A percentile compares a stretch with the other conserved stretches of the same genome.
These are phyloP conservation scores for Sisyra terminalis DNA, from an alignment of 2,888 invertebrate genomes.

Conservation along the genomic window DNA sequence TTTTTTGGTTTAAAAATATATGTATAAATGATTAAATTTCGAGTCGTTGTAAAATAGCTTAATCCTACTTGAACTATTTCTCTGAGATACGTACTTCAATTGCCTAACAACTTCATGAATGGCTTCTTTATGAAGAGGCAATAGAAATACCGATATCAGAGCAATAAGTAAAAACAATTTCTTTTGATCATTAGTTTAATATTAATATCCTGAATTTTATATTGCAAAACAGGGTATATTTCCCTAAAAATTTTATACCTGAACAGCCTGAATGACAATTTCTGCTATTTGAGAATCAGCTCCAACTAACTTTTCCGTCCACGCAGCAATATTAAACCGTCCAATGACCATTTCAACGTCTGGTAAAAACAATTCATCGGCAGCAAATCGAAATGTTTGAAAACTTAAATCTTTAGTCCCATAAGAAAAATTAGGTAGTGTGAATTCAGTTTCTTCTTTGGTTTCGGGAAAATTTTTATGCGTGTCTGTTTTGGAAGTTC, in stretches of 20 bases:
- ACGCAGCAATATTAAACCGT: slow-evolving; percentile 68
- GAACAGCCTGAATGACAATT: slow-evolving; percentile 64
- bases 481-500: slow-evolving; percentile 33
- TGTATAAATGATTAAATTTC: no score
- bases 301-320: slow-evolving; percentile 77
- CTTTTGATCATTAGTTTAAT: no score
- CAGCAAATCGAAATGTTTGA: slow-evolving; percentile 35
- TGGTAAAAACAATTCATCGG: slow-evolving; percentile 64
- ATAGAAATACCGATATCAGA: no score
- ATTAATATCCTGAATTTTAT: no score
- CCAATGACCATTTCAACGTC: slow-evolving; percentile 71
- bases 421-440: slow-evolving; percentile 35
- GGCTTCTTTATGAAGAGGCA: no score
- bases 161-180: no score
- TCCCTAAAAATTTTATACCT: slow-evolving; percentile 29
- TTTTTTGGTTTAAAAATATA: slow-evolving; percentile 3
- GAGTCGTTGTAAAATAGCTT: no score
- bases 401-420: slow-evolving; percentile 18
- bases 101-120: no score
- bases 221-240: no score
- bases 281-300: slow-evolving; percentile 72
- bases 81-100: no score
- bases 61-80: no score
- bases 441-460: slow-evolving; percentile 40
- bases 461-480: slow-evolving; percentile 43